These are phyloP conservation scores for Hippoglossus hippoglossus DNA, from an alignment of 2,797 vertebrate species.

Conservation along the genomic window DNA sequence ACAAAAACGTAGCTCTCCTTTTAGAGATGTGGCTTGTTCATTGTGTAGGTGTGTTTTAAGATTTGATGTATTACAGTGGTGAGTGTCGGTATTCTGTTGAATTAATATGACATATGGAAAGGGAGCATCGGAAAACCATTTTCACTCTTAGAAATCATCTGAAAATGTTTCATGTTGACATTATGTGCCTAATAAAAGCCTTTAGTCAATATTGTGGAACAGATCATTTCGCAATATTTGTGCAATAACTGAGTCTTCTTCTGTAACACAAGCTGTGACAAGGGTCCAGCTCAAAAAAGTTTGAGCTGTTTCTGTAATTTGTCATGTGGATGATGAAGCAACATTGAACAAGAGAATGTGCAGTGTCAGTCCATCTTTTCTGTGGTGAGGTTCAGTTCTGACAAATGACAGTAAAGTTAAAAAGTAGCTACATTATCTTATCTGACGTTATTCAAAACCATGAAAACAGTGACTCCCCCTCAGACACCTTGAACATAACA, in stretches of 20 bases:
- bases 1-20: neutral
- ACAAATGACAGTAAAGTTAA: neutral
- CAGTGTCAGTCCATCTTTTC: no score
- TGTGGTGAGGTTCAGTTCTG: neutral
- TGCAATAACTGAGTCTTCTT: no score
- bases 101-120: neutral
- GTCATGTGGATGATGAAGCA: no score
- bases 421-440: neutral
- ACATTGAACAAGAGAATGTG: no score
- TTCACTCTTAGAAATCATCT: neutral
- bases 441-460: neutral
- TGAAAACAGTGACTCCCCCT: neutral
- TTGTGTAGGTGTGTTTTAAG: no score
- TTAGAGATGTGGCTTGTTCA: no score
- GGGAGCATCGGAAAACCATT: neutral
- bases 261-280: neutral
- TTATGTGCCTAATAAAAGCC: neutral
- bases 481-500: neutral
- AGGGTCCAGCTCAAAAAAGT: neutral
- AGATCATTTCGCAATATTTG: neutral
- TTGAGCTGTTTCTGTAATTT: neutral
- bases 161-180: slow-evolving; percentile 1
- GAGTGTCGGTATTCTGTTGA: no score
- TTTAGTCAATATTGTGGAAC: neutral
- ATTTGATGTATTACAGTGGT: no score